Percentiles rank a stretch among this genome's conserved stretches.
These are phyloP conservation scores for Proales similis DNA, from an alignment of 1,140 invertebrate genomes.

Conservation along the genomic window DNA sequence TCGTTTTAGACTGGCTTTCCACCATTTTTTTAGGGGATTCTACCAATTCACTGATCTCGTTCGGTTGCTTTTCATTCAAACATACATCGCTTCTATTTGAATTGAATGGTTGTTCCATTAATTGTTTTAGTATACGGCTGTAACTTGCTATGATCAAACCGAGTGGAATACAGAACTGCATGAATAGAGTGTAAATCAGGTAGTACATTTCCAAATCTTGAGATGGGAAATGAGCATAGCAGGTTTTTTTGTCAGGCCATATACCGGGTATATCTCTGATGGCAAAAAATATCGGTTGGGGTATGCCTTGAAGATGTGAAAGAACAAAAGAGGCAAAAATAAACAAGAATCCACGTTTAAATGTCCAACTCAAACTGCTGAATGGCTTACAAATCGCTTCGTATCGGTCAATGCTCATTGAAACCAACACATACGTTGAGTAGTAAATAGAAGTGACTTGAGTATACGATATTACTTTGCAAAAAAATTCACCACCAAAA, in stretches of 20 bases:
- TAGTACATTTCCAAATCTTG: neutral
- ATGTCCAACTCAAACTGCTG: constrained; percentile 43
- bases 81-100: no score
- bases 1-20: no score
- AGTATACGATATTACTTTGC: constrained; percentile 47
- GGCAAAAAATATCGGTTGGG: constrained; percentile 15
- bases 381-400: constrained; percentile 88
- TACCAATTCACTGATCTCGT: no score
- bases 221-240: constrained; percentile 16
- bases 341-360: constrained; percentile 9
- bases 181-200: constrained; percentile 29
- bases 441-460: constrained; percentile 79
- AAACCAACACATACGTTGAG: constrained; percentile 86
- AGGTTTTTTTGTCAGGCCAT: neutral
- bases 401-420: constrained; percentile 83
- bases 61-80: no score
- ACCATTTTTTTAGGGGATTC: no score
- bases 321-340: constrained; percentile 14
- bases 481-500: constrained; percentile 60
- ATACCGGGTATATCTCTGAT: constrained; percentile 9
- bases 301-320: constrained; percentile 31
- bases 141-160: constrained; percentile 21
- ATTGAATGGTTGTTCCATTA: no score
- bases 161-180: constrained; percentile 32
- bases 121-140: no score